Conservation (phyloP, 2,888 invertebrate genomes). For the Kuschelorhynchus macadamiae region DNA sequence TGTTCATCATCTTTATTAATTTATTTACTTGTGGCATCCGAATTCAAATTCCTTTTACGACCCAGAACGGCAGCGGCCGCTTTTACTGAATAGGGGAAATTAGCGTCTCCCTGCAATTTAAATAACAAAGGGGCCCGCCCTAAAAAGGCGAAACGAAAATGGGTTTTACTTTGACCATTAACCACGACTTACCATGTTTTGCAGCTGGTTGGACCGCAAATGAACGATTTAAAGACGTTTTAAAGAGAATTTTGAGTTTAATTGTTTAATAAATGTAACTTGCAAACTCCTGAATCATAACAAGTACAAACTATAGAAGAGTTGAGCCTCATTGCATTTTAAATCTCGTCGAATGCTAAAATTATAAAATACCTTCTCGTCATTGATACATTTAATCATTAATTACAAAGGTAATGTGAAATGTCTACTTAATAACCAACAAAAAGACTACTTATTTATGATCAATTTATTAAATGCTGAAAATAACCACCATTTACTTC, state of each 20-base stretch:
- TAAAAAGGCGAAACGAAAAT: constrained; percentile 45
- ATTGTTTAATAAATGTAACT: constrained; percentile 19
- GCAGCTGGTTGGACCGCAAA: constrained; percentile 45
- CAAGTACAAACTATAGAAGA: too few relatives aligned
- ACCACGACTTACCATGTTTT: constrained; percentile 47
- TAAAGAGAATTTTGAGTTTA: constrained; percentile 17
- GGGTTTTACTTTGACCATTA: constrained; percentile 48
- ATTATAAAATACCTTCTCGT: too few relatives aligned
- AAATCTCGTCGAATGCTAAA: too few relatives aligned
- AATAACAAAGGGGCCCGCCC: constrained; percentile 42
- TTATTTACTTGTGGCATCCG: constrained; percentile 49
- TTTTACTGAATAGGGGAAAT: constrained; percentile 36
- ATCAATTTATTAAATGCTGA: too few relatives aligned
- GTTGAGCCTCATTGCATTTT: too few relatives aligned
- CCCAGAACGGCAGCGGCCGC: constrained; percentile 8
- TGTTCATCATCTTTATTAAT: constrained; percentile 49
- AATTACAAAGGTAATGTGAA: too few relatives aligned
- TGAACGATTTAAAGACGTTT: constrained; percentile 42
- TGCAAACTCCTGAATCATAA: too few relatives aligned
- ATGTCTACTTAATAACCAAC: too few relatives aligned
- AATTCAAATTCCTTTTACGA: constrained; percentile 47
- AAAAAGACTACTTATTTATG: too few relatives aligned
- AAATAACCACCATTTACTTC: too few relatives aligned
- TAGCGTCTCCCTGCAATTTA: constrained; percentile 41
- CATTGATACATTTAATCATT: too few relatives aligned